Evolutionary conservation across 2,113 vertebrate genomes (phyloP).

Genomic region (Bujurquina vittata): DNA sequence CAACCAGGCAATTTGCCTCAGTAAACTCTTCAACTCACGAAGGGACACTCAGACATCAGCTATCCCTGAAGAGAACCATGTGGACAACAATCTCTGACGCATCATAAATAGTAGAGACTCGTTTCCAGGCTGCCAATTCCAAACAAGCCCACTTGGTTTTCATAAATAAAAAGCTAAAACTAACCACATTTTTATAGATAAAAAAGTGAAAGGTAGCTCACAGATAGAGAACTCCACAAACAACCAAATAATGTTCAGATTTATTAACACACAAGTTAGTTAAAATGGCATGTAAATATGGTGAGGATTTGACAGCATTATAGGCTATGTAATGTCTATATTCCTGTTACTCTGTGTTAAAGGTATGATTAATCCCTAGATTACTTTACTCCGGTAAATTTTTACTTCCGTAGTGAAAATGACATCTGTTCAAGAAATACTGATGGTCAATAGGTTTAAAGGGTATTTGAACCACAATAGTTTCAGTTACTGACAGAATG

Average conservation of each 20-base stretch:
- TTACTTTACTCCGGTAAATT: not conserved
- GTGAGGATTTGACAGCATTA: not conserved
- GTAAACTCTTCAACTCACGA: conserved; percentile 76
- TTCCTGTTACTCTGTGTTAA: not conserved
- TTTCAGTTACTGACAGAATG: not conserved
- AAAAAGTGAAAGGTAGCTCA: not conserved
- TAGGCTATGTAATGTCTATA: not conserved
- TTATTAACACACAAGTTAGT: not conserved
- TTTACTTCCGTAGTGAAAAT: not conserved
- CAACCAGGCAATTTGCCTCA: conserved; percentile 34
- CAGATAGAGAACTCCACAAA: not conserved
- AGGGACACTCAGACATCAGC: conserved; percentile 56
- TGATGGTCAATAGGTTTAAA: not conserved
- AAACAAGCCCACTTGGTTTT: not conserved
- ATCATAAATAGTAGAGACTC: not conserved
- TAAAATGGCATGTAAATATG: not conserved
- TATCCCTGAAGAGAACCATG: conserved; percentile 32
- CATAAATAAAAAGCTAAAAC: not conserved
- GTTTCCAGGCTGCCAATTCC: not conserved
- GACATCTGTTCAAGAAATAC: not conserved
- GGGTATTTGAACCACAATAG: not conserved
- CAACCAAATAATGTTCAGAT: not conserved
- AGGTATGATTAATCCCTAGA: not conserved
- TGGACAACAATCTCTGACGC: conserved; percentile 17
- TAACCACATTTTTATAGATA: not conserved